Evolutionary conservation across 2,888 invertebrate species (phyloP).

Genomic region (Graphium colonna): DNA sequence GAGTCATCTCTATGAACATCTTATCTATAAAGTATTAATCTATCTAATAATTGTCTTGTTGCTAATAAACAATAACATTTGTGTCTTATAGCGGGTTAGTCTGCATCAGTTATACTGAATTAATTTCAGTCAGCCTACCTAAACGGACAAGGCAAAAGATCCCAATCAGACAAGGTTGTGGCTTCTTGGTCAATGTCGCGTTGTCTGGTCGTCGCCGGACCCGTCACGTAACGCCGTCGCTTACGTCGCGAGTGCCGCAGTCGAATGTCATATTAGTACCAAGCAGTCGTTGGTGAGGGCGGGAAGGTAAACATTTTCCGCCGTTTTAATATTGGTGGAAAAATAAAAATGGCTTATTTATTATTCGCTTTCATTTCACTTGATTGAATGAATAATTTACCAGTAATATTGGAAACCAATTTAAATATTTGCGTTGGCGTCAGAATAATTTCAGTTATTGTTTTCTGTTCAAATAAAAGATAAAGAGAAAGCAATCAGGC

Average conservation of each 20-base stretch:
- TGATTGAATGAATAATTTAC: background rate
- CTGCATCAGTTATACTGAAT: background rate
- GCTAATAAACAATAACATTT: too few species aligned
- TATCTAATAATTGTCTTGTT: background rate
- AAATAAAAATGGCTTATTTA: too few species aligned
- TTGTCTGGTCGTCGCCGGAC: conserved; percentile 28
- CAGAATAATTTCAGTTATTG: too few species aligned
- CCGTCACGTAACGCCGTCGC: conserved; percentile 42
- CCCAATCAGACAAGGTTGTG: conserved; percentile 36
- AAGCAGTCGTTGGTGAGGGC: conserved; percentile 43
- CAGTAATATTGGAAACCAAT: too few species aligned
- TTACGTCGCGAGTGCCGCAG: conserved; percentile 58
- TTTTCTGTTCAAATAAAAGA: background rate
- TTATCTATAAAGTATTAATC: background rate
- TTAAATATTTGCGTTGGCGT: too few species aligned
- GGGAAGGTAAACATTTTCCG: conserved; percentile 50
- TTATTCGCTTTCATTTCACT: too few species aligned
- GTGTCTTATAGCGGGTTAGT: background rate
- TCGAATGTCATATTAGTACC: conserved; percentile 68
- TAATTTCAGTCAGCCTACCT: conserved; percentile 3
- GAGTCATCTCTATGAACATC: too few species aligned
- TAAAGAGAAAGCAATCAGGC: too few species aligned
- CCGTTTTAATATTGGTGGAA: too few species aligned
- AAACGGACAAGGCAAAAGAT: conserved; percentile 10
- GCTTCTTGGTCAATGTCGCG: conserved; percentile 38